Evolutionary conservation across 2,888 invertebrate species (phyloP).

Genomic region (Pilophorus perplexus): DNA sequence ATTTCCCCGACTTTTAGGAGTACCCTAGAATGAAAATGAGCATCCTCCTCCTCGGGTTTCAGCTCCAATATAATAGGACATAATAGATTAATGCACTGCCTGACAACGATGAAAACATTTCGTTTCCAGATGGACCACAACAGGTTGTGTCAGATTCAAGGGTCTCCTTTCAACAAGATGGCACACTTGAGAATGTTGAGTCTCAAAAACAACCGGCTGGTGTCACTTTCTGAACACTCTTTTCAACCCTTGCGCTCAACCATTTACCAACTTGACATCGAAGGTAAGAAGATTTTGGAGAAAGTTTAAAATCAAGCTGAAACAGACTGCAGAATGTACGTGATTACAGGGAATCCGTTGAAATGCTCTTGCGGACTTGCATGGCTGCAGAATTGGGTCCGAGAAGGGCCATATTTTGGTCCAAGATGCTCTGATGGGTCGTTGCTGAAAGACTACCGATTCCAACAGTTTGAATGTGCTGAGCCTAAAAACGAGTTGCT

Average conservation of each 20-base stretch:
- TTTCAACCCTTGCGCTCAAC: conserved; percentile 75
- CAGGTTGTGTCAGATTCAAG: conserved; percentile 74
- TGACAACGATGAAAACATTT: no score
- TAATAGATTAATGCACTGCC: no score
- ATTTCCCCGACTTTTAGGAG: no score
- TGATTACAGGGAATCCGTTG: conserved; percentile 71
- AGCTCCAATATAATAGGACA: no score
- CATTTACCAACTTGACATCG: conserved; percentile 77
- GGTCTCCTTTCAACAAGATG: conserved; percentile 79
- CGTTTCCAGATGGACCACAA: conserved; percentile 72
- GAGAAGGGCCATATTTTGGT: conserved; percentile 62
- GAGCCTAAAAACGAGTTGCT: conserved; percentile 56
- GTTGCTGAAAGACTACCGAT: conserved; percentile 68
- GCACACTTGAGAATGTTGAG: conserved; percentile 77
- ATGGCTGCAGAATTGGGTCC: conserved; percentile 81
- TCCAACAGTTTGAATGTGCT: conserved; percentile 67
- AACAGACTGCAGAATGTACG: neutral
- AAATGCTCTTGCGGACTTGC: conserved; percentile 76
- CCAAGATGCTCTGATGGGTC: conserved; percentile 78
- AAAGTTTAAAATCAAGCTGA: no score
- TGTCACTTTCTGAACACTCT: conserved; percentile 68
- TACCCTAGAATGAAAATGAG: no score
- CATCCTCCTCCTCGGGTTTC: no score
- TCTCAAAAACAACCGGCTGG: conserved; percentile 71
- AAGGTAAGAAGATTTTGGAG: conserved; percentile 66